Evolutionary conservation across 2,888 invertebrate species (phyloP), one percentile per base, ranked within the genome.

Genomic region (Monopis laevigella): DNA sequence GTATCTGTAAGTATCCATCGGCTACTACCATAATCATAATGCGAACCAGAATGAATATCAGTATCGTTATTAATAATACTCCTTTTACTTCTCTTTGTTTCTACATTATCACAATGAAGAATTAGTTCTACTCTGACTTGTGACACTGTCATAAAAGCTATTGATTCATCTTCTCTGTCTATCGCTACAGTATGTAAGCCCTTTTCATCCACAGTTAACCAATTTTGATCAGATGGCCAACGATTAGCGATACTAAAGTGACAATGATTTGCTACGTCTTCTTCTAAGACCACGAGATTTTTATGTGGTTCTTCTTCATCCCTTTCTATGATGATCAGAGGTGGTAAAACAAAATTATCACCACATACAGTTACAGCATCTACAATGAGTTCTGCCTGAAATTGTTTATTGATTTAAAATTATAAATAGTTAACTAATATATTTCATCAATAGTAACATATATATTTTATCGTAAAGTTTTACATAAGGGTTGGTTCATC

Each of bases 41-140:
- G 62, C 46, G 56, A 53, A 39, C 58, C 56, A 5, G 51, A 51
- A 40, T 49, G 50, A 12, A 44, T 34, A 8, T 48, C 47, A 26
- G 44, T 38, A 27, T 42, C 39, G 11, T n/a, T 29, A 7, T 6
- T 6, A 6, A 21, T 2, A 21, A 56, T 19, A 13, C 74, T 70
- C 12, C 77, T 65, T 49, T 65, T 77, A 7, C 39, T 44, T 30
- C 68, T 61, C 3, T 40, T 39, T 39, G 19, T 36, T 17, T 42
- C 36, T 46, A 66, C 66, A 39, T 42, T 50, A 35, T 58, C 59
- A 45, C 78, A 81, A 32, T 61, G 49, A 28, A 81, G 51, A 14
- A 52, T 56, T 27, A 82, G 55, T 52, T 82, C 80, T 1, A 77
- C 68, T 61, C 78, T 74, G 30, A 82, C 55, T 61, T 82, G 82